Evolutionary conservation across 2,888 invertebrate species (phyloP), one percentile per base, ranked within the genome.

Genomic region (Helicoverpa assulta): DNA sequence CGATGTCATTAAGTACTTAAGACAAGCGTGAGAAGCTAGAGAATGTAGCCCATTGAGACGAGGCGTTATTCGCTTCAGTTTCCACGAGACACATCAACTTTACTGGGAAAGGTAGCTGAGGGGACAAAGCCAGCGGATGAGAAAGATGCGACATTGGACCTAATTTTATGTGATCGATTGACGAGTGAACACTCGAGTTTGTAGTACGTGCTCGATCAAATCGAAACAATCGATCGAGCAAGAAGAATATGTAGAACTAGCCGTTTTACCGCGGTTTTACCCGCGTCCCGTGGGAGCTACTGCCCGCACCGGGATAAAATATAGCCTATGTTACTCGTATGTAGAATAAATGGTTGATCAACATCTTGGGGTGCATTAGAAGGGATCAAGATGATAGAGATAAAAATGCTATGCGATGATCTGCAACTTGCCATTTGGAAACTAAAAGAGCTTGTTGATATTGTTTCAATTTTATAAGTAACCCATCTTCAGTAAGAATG

Each of bases 41-140:
- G 73, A 78, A 82, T 84, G 63, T 78, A 82, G 68, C 62, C 68
- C 76, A 82, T 71, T 71, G 70, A 75, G 67, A 56, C 47, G 40
- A 78, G 70, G 69, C 62, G 66, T 72, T 60, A 65, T 37, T 50
- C 73, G 85, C 82, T 84, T 85, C 85, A 88, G 85, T 88, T 89
- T 88, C 88, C 89, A 89, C 89, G 88, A 86, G 82, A 85, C 80
- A 87, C 80, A 83, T 79, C 72, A 78, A 73, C 64, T 77, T 84
- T 86, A 85, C 85, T 80, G 74, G 64, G 84, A 86, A 86, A 70
- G 72, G 59, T 74, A 51, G 33, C 59, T 75, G 68, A 78, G 73
- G 67, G 74, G 68, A 72, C 73, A 70, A 74, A 67, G 63, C 68
- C 47, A 59, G 26, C 8, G n/a, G 70, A 68, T 81, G 67, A 50